Conservation (phyloP, 2,888 invertebrate species). For the Panzeria rudis region DNA sequence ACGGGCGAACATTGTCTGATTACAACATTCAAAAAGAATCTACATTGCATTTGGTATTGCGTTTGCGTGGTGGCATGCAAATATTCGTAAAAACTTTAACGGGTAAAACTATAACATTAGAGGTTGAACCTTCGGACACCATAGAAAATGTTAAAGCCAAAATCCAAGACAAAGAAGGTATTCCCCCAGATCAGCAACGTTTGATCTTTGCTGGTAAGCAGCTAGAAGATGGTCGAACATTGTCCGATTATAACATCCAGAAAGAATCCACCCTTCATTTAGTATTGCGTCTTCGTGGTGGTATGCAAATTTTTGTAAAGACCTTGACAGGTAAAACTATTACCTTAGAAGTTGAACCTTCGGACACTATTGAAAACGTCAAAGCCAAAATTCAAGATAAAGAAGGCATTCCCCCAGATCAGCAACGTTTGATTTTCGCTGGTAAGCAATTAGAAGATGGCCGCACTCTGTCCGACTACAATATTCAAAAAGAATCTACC, state of each 20-base stretch:
- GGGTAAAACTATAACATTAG: conserved; percentile 79
- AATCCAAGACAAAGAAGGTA: conserved; percentile 80
- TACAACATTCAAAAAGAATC: conserved; percentile 75
- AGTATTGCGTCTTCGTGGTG: conserved; percentile 75
- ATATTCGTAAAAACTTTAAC: conserved; percentile 77
- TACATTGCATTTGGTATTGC: conserved; percentile 73
- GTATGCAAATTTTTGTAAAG: conserved; percentile 74
- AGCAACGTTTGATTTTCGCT: conserved; percentile 74
- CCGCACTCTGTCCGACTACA: conserved; percentile 73
- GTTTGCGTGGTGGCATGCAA: conserved; percentile 88
- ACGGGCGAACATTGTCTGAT: conserved; percentile 74
- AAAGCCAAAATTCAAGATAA: conserved; percentile 75
- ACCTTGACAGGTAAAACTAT: conserved; percentile 73
- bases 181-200: conserved; percentile 80
- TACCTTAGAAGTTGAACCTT: conserved; percentile 72
- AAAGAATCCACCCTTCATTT: conserved; percentile 79
- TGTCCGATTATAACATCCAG: conserved; percentile 80
- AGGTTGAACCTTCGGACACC: conserved; percentile 78
- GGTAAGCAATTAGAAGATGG: conserved; percentile 74
- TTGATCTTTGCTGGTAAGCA: conserved; percentile 80
- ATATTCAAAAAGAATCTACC: conserved; percentile 74
- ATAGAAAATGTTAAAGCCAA: conserved; percentile 79
- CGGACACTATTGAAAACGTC: conserved; percentile 73
- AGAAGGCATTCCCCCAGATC: conserved; percentile 75
- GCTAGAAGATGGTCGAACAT: conserved; percentile 79